phyloP scores from a whole-genome alignment of 53 echinoderm and acorn worm species.

The Astropecten irregularis region DNA sequence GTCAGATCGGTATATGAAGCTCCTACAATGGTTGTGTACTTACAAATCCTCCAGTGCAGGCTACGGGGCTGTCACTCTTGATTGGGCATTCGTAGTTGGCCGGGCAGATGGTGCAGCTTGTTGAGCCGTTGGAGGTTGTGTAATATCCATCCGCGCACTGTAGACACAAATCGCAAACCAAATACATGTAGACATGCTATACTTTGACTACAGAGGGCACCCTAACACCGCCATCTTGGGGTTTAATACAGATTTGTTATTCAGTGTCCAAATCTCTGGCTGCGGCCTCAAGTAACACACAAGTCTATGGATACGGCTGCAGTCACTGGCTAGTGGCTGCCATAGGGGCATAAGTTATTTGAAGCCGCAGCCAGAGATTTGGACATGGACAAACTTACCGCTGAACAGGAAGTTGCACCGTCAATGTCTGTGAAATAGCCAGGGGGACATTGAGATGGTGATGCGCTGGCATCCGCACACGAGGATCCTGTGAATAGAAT shows the following conservation, averaged over 20 bases:
- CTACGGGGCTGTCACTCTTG: slow-evolving; percentile 67
- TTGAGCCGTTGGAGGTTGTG: slow-evolving; percentile 58
- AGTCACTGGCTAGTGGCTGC: too few species aligned
- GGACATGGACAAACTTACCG: slow-evolving; percentile 58
- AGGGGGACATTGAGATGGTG: slow-evolving; percentile 69
- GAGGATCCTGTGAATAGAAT: slow-evolving; percentile 64
- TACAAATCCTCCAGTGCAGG: slow-evolving; percentile 83
- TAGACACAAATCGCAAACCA: too few species aligned
- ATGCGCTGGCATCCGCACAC: slow-evolving; percentile 67
- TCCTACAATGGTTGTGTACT: slow-evolving; percentile 51
- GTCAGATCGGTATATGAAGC: too few species aligned
- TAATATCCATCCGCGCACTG: slow-evolving; percentile 87
- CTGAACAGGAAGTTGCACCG: slow-evolving; percentile 66
- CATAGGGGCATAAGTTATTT: too few species aligned
- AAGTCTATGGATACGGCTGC: too few species aligned
- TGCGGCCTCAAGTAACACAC: too few species aligned
- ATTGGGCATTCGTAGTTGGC: slow-evolving; percentile 75
- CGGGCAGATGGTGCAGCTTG: slow-evolving; percentile 78
- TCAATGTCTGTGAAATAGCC: slow-evolving; percentile 78
- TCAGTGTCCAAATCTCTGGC: too few species aligned
- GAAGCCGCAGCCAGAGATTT: too few species aligned
- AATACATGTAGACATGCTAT: too few species aligned
- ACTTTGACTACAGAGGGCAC: too few species aligned
- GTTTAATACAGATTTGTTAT: not conserved
- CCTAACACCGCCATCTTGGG: too few species aligned